Evolutionary conservation across 1,140 invertebrate species (phyloP).

Genomic region (Ceratoteleas bidentatus): DNA sequence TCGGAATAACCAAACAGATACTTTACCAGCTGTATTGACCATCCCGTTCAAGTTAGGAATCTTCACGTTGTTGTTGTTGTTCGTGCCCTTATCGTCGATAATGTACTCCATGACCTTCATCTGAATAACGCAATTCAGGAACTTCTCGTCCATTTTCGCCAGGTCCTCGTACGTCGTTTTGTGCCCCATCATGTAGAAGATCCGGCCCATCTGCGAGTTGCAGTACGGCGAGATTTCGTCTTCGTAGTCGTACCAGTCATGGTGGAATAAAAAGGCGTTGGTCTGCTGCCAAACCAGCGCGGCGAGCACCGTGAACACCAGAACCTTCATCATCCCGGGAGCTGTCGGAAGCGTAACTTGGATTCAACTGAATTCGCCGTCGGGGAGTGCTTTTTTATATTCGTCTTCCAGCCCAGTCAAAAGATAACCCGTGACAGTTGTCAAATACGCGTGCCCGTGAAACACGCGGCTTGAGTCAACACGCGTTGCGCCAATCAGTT

Average conservation of each 20-base stretch:
- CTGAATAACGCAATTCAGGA: conserved; percentile 24
- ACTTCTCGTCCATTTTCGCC: conserved; percentile 11
- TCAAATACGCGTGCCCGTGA: conserved; percentile 34
- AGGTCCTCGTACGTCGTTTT: conserved; percentile 14
- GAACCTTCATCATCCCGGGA: conserved; percentile 15
- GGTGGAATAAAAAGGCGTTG: conserved; percentile 15
- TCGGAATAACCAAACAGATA: too few relatives aligned
- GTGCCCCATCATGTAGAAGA: conserved; percentile 4
- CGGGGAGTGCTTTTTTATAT: conserved; percentile 37
- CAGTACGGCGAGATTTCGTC: conserved; percentile 6
- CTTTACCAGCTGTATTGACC: too few relatives aligned
- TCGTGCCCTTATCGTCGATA: conserved; percentile 1
- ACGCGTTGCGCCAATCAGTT: conserved; percentile 36
- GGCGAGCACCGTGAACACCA: conserved; percentile 15
- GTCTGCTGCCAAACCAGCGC: conserved; percentile 10
- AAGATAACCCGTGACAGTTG: conserved; percentile 27
- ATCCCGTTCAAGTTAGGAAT: too few relatives aligned
- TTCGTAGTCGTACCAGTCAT: conserved; percentile 40
- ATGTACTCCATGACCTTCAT: conserved; percentile 30
- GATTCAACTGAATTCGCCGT: conserved; percentile 6
- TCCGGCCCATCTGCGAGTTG: background rate
- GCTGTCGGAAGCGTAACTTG: background rate
- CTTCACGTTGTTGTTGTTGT: too few relatives aligned
- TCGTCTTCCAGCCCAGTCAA: conserved; percentile 12
- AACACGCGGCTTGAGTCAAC: conserved; percentile 27